Percentiles rank a stretch among this genome's conserved stretches.
These are phyloP conservation scores for Meloe dianella DNA, from an alignment of 2,888 invertebrate species.

Conservation along the genomic window DNA sequence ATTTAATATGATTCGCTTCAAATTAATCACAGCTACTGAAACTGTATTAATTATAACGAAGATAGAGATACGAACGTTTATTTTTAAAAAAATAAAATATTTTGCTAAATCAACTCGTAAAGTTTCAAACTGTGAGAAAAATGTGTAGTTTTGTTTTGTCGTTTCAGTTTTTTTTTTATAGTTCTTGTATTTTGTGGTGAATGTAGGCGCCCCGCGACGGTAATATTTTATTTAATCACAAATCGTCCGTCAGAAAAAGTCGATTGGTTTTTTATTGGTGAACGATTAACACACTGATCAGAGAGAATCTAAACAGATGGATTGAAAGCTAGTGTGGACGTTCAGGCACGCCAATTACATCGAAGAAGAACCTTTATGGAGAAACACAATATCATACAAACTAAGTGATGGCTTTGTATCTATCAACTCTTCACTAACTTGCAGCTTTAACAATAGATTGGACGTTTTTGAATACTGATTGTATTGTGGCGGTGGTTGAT, in stretches of 20 bases:
- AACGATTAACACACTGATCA: slow-evolving; percentile 29
- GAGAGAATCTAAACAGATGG: slow-evolving; percentile 23
- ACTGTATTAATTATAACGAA: not conserved
- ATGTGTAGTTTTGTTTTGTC: not conserved
- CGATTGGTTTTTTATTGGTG: slow-evolving; percentile 25
- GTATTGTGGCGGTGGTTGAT: not conserved
- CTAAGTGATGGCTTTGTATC: slow-evolving; percentile 34
- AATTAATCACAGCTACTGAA: not conserved
- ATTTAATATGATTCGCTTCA: not conserved
- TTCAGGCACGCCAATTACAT: slow-evolving; percentile 27
- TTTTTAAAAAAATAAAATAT: not conserved
- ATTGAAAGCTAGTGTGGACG: slow-evolving; percentile 26
- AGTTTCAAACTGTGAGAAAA: not conserved
- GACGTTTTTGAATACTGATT: slow-evolving; percentile 2
- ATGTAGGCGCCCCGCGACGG: not conserved
- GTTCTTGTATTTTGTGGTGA: not conserved
- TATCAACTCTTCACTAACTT: slow-evolving; percentile 8
- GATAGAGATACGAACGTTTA: not conserved
- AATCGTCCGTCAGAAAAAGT: slow-evolving; percentile 19
- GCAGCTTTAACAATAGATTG: slow-evolving; percentile 27
- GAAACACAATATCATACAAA: slow-evolving; percentile 39
- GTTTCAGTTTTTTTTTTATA: not conserved
- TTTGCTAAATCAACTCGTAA: not conserved
- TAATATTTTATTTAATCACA: slow-evolving; percentile 16
- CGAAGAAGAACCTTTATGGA: slow-evolving; percentile 24